A percentile compares a stretch with the other conserved stretches of the same genome.
Evolutionary conservation across 2,888 invertebrate species (phyloP).

Genomic region (Cantharis rufa): DNA sequence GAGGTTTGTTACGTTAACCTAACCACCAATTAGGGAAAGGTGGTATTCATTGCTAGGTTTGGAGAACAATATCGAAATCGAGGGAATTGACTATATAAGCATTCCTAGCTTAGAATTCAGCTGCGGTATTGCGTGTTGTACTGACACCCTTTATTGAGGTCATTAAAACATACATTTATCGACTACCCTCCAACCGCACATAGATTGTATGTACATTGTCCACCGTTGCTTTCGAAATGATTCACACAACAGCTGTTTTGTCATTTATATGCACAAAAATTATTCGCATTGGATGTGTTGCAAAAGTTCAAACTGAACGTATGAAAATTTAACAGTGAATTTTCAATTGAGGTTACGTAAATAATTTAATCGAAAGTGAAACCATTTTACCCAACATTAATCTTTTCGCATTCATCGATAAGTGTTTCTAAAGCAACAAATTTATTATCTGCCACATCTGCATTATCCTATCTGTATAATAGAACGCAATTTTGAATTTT

Average conservation of each 20-base stretch:
- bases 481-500: not conserved
- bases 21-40: conserved; percentile 22
- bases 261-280: conserved; percentile 4
- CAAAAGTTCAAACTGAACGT: not conserved
- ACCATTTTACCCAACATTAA: not conserved
- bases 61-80: conserved; percentile 10
- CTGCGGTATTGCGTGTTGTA: conserved; percentile 18
- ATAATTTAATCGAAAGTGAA: not conserved
- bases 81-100: conserved; percentile 11
- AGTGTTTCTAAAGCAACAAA: not conserved
- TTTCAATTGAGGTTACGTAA: not conserved
- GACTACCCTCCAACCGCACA: conserved; percentile 17
- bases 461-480: not conserved
- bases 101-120: conserved; percentile 21
- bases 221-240: conserved; percentile 12
- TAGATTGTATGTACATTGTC: conserved; percentile 11
- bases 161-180: conserved; percentile 24
- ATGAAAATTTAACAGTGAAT: not conserved
- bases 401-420: not conserved
- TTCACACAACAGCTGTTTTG: conserved; percentile 22
- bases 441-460: not conserved
- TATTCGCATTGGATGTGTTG: not conserved
- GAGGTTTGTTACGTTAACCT: conserved; percentile 3
- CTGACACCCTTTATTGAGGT: conserved; percentile 25
- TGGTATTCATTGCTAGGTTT: conserved; percentile 13